Evolutionary conservation across 2,113 vertebrate genomes (phyloP), one percentile per base, ranked within the genome.

Genomic region (Actenoides lindsayi): DNA sequence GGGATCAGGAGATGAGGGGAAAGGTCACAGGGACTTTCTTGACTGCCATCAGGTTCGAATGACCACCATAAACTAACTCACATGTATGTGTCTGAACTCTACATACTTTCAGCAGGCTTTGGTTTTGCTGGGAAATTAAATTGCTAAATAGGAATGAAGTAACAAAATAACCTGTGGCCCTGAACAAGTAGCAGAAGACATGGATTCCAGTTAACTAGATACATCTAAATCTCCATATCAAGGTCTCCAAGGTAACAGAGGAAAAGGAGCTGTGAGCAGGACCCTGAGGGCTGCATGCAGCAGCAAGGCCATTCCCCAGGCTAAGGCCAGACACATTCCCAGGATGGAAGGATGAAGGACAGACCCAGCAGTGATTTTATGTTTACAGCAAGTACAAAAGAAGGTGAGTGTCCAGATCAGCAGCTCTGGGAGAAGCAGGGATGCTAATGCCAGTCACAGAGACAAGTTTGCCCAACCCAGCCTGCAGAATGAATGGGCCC

Each of bases 1-100:
- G 28, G 27, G 54, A 57, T 87, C 42, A 56, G 35, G 21, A 76
- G 33, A 68, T 1, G 4, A 75, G 39, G 15, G 20, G 59, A 69
- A 82, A 83, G 39, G 30, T 16, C 30, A 57, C 7, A 27, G 30
- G 23, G 30, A 54, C 44, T 79, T 59, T 70, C 28, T 70, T 33
- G 50, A 41, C 23, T 78, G 78, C 8, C 39, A 71, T 11, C 8
- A 65, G 21, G 2, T 16, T 63, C 11, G 18, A 15, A 19, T 31
- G 37, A 59, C 17, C 27, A 51, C n/a, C 1, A 0, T 33, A 71
- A 89, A 10, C 10, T 28, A 83, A 60, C 56, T 75, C 28, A 41
- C 42, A 54, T 0, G 0, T 39, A 21, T 2, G 10, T 37, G 13
- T 42, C 10, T 48, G 27, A 93, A 28, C 44, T 50, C 21, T 16